phyloP scores from a whole-genome alignment of 2,888 invertebrate species.

The Parnassius orleans region DNA sequence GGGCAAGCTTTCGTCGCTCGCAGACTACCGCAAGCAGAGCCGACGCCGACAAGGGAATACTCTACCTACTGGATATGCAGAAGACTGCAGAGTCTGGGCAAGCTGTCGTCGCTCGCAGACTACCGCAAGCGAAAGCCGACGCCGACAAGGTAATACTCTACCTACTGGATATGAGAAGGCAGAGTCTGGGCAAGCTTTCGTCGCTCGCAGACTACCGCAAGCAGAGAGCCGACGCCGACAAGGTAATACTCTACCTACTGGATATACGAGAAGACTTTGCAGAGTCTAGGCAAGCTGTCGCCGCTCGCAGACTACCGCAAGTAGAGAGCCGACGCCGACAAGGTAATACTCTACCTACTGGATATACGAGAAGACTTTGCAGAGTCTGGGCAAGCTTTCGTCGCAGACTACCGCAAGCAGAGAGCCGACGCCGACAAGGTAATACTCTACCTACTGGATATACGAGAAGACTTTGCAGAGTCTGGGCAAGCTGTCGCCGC shows the following conservation, averaged over 20 bases:
- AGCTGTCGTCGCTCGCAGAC: too few species aligned
- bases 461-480: slow-evolving; percentile 80
- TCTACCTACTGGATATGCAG: too few species aligned
- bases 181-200: slow-evolving; percentile 29
- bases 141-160: slow-evolving; percentile 78
- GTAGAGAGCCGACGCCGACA: too few species aligned
- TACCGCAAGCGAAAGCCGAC: slow-evolving; percentile 69
- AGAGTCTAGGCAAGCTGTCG: slow-evolving; percentile 65
- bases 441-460: too few species aligned
- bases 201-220: slow-evolving; percentile 81
- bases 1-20: slow-evolving; percentile 73
- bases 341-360: too few species aligned
- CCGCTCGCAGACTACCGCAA: slow-evolving; percentile 68
- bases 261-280: not conserved
- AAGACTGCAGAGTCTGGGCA: slow-evolving; percentile 28
- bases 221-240: not conserved
- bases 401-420: too few species aligned
- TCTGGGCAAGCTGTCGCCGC: slow-evolving; percentile 73
- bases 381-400: too few species aligned
- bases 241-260: not conserved
- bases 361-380: too few species aligned
- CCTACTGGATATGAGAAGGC: slow-evolving; percentile 53
- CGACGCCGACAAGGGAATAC: slow-evolving; percentile 81
- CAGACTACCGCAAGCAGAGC: slow-evolving; percentile 84
- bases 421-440: too few species aligned